Evolutionary conservation across 35 echinoderm and acorn worm species (phyloP).

Genomic region (Eucidaris tribuloides): DNA sequence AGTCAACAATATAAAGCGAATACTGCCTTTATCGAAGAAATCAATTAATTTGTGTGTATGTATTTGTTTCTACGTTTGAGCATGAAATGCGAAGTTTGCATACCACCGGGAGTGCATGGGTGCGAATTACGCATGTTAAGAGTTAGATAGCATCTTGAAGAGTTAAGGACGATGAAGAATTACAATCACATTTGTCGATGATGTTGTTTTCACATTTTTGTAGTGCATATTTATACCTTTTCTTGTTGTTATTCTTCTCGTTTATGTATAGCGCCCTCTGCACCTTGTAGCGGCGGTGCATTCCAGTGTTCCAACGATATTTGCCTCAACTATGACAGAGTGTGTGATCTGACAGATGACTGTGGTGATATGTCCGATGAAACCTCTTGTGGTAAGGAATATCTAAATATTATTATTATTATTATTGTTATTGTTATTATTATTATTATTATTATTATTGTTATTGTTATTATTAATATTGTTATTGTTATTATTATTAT

Average conservation of each 20-base stretch:
- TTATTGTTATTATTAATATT: not conserved
- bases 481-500: not conserved
- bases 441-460: not conserved
- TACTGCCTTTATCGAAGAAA: too few relatives aligned
- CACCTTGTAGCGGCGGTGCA: constrained; percentile 33
- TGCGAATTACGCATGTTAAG: not conserved
- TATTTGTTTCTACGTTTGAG: too few relatives aligned
- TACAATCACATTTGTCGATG: not conserved
- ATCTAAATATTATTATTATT: not conserved
- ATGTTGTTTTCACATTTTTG: not conserved
- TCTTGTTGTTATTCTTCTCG: not conserved
- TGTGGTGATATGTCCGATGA: constrained; percentile 84
- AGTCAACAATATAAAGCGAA: too few relatives aligned
- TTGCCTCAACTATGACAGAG: constrained; percentile 50
- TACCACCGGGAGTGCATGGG: not conserved
- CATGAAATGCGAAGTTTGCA: not conserved
- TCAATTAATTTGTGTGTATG: too few relatives aligned
- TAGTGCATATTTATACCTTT: not conserved
- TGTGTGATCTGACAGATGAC: constrained; percentile 93
- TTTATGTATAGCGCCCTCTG: not conserved
- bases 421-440: not conserved
- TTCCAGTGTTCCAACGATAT: constrained; percentile 45
- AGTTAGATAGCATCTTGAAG: not conserved
- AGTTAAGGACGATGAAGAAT: not conserved
- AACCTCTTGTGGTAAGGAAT: constrained; percentile 43